Evolutionary conservation across 2,888 invertebrate species (phyloP), one percentile per base, ranked within the genome.

Genomic region (Strigamia maritima): DNA sequence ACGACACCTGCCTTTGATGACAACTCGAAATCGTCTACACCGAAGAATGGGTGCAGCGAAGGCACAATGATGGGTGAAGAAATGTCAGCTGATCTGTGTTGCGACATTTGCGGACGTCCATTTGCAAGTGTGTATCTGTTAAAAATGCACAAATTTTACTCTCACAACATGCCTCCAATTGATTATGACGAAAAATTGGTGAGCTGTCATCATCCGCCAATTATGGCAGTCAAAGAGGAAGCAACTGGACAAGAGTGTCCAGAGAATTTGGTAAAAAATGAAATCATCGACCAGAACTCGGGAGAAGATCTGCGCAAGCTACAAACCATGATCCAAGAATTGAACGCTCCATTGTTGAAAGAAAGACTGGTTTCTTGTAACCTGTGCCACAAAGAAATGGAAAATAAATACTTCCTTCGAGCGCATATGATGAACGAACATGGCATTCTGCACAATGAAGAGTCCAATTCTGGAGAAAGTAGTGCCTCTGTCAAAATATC

Each of bases 291-390:
- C 12, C 38, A 70, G n/a, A 28, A 60, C n/a, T 38, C 79, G 28
- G 79, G 79, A 1, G 79, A 94, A 85, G 94, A 95, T 85, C 87
- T 95, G 16, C 92, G 94, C 82, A 94, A 95, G 85, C 86, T 95
- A 79, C 95, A 95, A 86, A 93, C 93, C 24, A 97, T 94, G 95
- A 93, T 94, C 83, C 90, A 92, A 83, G 95, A 93, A 86, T 87
- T 94, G 83, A 97, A 94, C 86, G 94, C 80, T 88, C 89, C 81
- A 86, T 14, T 70, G 24, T 87, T 6, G 84, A 88, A 28, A 77
- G 81, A 82, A 19, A 79, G 80, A 60, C 79, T 79, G 38, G 81
- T 83, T 38, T 87, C 87, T 26, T 94, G 94, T 84, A 90, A 89
- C 79, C 86, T 92, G 19, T 94, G 94, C 83, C 90, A 90, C 44